Evolutionary conservation across 2,888 invertebrate genomes (phyloP).

Genomic region (Ichneumon xanthorius): DNA sequence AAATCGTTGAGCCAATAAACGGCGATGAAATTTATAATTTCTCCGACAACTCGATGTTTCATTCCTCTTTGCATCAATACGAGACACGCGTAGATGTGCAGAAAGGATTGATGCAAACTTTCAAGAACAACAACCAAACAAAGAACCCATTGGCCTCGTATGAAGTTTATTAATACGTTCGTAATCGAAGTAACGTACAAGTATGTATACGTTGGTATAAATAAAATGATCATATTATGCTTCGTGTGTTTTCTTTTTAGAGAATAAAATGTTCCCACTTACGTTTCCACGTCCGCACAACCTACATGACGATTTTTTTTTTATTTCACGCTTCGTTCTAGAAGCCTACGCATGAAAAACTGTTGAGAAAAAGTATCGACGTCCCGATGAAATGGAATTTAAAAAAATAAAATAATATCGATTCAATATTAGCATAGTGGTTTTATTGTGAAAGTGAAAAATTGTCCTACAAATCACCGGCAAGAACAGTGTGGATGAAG

Average conservation of each 20-base stretch:
- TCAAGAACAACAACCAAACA: slow-evolving; percentile 25
- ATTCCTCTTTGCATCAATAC: slow-evolving; percentile 49
- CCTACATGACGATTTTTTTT: neutral
- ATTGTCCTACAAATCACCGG: slow-evolving; percentile 25
- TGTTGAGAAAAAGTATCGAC: slow-evolving; percentile 2
- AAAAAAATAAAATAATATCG: slow-evolving; percentile 12
- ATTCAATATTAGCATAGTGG: slow-evolving; percentile 25
- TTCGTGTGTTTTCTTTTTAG: slow-evolving; percentile 62
- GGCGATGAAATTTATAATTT: neutral
- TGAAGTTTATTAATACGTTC: slow-evolving; percentile 74
- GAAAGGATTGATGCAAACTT: slow-evolving; percentile 15
- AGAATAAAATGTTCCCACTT: slow-evolving; percentile 68
- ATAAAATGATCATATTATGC: slow-evolving; percentile 75
- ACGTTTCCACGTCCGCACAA: slow-evolving; percentile 28
- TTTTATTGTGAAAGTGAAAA: slow-evolving; percentile 45
- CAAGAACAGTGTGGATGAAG: slow-evolving; percentile 3
- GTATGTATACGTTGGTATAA: slow-evolving; percentile 75
- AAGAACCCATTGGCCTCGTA: slow-evolving; percentile 68
- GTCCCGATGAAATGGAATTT: neutral
- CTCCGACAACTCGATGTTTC: slow-evolving; percentile 25
- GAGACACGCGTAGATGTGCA: neutral
- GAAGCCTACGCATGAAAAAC: neutral
- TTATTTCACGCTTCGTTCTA: neutral
- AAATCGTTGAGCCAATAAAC: neutral
- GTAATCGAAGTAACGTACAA: slow-evolving; percentile 73